Evolutionary conservation across 1,140 invertebrate species (phyloP), one percentile per base, ranked within the genome.

Genomic region (Drosophila bifasciata): DNA sequence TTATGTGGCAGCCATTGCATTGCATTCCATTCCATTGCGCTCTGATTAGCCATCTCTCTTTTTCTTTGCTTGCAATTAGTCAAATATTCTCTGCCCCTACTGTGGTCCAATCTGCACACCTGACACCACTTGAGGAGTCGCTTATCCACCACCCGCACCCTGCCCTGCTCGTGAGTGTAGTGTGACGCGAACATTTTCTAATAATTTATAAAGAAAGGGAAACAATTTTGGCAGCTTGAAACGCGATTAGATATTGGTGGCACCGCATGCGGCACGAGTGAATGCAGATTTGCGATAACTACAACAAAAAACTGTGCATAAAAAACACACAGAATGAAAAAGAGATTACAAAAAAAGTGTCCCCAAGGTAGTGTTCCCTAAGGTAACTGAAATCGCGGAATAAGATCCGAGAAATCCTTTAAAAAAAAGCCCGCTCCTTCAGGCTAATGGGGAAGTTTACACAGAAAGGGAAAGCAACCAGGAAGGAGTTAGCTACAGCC

Each of bases 31-130:
- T 58, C 64, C 43, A 39, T 55, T 40, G 16, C 64, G 43, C 56
- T 13, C 32, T 72, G 62, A 86, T 86, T 71, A 86, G 83, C 61
- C 44, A 17, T 5, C 49, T 36, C 21, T 15, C 25, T 19, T 46
- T 46, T 46, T 46, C 19, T 39, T 9, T 5, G 7, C 28, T 17
- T 25, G 63, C 66, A 69, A 69, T 69, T 69, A 69, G 64, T 68
- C 62, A 32, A 67, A 67, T 68, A 67, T 55, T 67, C 39, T 40
- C 55, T 28, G 44, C 44, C n/a, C n/a, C n/a, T 23, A 43, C 9
- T 23, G 59, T 15, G 23, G 21, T 1, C n/a, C n/a, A n/a, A 21
- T 1, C 32, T 13, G 32, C 11, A 40, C 63, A 67, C 49, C 41
- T 55, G 66, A 4, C 64, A 68, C 17, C 43, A 48, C 63, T 56